Conservation (phyloP, 2,888 invertebrate genomes). For the Bombyx huttoni region DNA sequence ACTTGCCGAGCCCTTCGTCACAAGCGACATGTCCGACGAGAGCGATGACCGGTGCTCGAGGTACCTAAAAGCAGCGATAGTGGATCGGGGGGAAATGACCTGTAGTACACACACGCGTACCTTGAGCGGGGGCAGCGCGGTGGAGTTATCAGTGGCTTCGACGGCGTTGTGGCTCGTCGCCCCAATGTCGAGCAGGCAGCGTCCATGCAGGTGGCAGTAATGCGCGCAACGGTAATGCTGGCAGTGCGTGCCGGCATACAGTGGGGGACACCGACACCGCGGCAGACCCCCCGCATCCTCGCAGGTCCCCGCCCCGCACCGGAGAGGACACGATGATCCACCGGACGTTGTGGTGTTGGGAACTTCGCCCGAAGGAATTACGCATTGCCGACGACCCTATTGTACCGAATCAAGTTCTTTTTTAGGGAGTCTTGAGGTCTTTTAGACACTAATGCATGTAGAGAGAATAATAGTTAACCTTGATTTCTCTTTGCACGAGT, state of each 20-base stretch:
- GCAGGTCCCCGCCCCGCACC: constrained; percentile 3
- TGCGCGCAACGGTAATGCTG: constrained; percentile 29
- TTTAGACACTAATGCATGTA: neutral
- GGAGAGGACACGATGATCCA: neutral
- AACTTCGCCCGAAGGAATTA: constrained; percentile 10
- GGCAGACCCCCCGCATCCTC: constrained; percentile 4
- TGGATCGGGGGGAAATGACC: no score
- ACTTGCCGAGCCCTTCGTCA: no score
- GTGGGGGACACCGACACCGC: constrained; percentile 1
- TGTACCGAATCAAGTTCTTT: no score
- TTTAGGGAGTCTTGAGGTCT: no score
- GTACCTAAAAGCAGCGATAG: no score
- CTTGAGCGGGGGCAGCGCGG: constrained; percentile 22
- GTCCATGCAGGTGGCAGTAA: constrained; percentile 26
- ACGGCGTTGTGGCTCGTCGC: constrained; percentile 12
- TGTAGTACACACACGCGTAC: no score
- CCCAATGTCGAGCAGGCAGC: constrained; percentile 16
- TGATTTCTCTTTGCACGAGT: constrained; percentile 19
- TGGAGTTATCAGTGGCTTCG: constrained; percentile 4
- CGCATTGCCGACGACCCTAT: constrained; percentile 29
- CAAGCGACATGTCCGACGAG: no score
- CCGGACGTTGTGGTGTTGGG: neutral
- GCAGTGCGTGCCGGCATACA: constrained; percentile 39
- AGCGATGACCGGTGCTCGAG: no score
- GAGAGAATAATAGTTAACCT: neutral